These are phyloP conservation scores for Peucedramus taeniatus DNA, from an alignment of 2,113 vertebrate genomes.

Conservation along the genomic window DNA sequence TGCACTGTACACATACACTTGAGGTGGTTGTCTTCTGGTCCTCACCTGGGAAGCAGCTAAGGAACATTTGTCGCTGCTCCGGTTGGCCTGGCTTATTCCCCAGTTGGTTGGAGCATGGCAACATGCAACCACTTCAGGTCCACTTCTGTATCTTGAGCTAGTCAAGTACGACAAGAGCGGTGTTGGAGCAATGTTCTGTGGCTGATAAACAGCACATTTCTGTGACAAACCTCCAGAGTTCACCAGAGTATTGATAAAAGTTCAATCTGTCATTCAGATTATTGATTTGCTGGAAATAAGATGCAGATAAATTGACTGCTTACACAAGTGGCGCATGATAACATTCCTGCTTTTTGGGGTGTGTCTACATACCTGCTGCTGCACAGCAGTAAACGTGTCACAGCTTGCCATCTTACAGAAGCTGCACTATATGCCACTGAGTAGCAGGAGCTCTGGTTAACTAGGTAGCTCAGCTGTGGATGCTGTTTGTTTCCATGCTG, in stretches of 20 bases:
- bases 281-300: not conserved
- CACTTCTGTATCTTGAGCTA: not conserved
- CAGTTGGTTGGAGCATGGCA: not conserved
- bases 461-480: not conserved
- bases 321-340: not conserved
- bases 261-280: not conserved
- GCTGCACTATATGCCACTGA: not conserved
- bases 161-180: not conserved
- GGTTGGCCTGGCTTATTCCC: not conserved
- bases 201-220: not conserved
- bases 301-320: not conserved
- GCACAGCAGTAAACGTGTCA: not conserved
- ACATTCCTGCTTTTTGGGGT: not conserved
- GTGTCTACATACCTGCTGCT: not conserved
- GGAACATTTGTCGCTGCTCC: not conserved
- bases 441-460: not conserved
- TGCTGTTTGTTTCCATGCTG: not conserved
- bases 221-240: not conserved
- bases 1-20: not conserved
- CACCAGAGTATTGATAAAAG: not conserved
- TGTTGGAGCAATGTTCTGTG: not conserved
- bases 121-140: not conserved
- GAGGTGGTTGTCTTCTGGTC: not conserved
- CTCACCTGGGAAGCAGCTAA: not conserved
- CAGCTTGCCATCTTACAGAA: not conserved